Base-by-base conservation (phyloP, 2,113 vertebrate genomes). In the Phainopepla nitens region DNA sequence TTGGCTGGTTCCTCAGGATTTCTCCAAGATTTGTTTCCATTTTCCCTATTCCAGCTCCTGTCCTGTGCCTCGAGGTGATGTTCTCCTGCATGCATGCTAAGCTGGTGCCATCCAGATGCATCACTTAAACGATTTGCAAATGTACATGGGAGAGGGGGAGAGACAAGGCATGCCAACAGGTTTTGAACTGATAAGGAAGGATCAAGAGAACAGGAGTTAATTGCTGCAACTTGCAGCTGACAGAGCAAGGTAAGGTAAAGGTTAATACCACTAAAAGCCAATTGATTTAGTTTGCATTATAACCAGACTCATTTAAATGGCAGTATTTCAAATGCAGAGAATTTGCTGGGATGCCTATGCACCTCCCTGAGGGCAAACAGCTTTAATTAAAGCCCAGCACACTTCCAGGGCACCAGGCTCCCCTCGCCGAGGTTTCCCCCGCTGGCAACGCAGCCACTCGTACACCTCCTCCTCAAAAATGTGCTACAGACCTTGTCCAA, bases 261-360 rank as follows among this genome's bases (percentile, higher is more conserved):
- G 92, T 79, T 84, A 94, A 54, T n/a, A 82, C 21, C 66, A 39
- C 58, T 35, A 82, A 94, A 82, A 95, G 82, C 45, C 91, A 80
- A 82, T 69, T 91, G 96, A 91, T 96, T 91, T 39, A 15, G 86
- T 91, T 95, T 95, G 87, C 82, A 66, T 90, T 77, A 51, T 13
- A 95, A 94, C 39, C 7, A 83, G 71, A 75, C 78, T 73, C 86
- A 94, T 94, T 95, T 93, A 93, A 96, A 95, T 49, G 49, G 82
- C 90, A n/a, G 56, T 29, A 73, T 97, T 96, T 95, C 78, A 51
- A 78, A 47, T 56, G 78, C 21, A 18, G 82, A 93, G 73, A 95
- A 94, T 89, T 82, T 68, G 83, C 90, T 62, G 88, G 17, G 68
- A 84, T 90, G 91, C 79, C 95, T 92, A 18, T n/a, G 62, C 65